Evolutionary conservation across 2,888 invertebrate genomes (phyloP), one percentile per base, ranked within the genome.

Genomic region (Orthosia gothica): DNA sequence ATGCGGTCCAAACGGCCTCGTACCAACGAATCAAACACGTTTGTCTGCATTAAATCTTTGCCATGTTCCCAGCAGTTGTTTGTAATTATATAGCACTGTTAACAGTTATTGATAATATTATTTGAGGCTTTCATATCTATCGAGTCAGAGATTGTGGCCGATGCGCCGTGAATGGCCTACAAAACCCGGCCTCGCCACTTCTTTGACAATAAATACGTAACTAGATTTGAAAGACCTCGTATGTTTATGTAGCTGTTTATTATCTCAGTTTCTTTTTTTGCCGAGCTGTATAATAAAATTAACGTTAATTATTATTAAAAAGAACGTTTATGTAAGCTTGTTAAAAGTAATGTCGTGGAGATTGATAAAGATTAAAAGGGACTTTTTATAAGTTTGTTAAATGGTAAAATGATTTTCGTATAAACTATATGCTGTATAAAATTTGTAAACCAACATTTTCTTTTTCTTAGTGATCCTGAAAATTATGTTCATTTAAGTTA

Each of bases 401-500:
- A 79, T 82, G 82, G 85, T 86, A 81, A 74, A 87, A 87, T 87
- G 83, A 89, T 88, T 82, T 88, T 88, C 80, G 72, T 77, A 72
- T 75, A 52, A 73, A 63, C 45, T 75, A 69, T 83, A 76, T 78
- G 79, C 62, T 88, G 87, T 88, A 83, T 91, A 91, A 90, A 85
- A 93, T 89, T 89, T 92, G 89, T 92, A 91, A 89, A 77, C 75
- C 81, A 62, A 64, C 88, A 88, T 88, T 89, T 89, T 85, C 68
- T 86, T 88, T 89, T 89, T 88, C 82, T 83, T 91, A 92, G 90
- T 86, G 89, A 86, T 91, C 90, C 89, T 88, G 88, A 91, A 91
- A 85, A 86, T 89, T 82, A 94, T 92, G 91, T 93, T 93, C 91
- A 90, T 92, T 91, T 91, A 91, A 89, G 86, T 91, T 92, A 92